A percentile compares a stretch with the other conserved stretches of the same genome.
phyloP scores from a whole-genome alignment of 1,140 invertebrate species.

The Drosophila burlai region DNA sequence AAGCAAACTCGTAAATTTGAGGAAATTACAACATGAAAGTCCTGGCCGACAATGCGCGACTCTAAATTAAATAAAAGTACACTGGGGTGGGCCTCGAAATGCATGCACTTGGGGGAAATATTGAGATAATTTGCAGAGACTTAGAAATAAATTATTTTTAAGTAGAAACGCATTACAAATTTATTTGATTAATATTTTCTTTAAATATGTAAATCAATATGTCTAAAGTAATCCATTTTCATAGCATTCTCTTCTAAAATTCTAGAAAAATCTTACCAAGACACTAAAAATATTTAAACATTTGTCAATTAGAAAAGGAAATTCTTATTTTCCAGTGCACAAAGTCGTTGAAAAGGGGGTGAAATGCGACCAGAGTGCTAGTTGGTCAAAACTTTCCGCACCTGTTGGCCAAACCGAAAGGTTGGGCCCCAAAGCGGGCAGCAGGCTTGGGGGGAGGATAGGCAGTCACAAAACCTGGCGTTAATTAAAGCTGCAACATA shows the following conservation, averaged over 20 bases:
- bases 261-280: not conserved
- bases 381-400: slow-evolving; percentile 64
- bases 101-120: slow-evolving; percentile 8
- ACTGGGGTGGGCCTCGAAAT: slow-evolving; percentile 12
- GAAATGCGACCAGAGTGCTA: slow-evolving; percentile 11
- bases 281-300: not conserved
- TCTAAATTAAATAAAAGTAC: slow-evolving; percentile 81
- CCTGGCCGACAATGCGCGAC: slow-evolving; percentile 53
- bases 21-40: slow-evolving; percentile 82
- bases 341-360: slow-evolving; percentile 8
- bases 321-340: not conserved
- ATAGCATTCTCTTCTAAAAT: not conserved
- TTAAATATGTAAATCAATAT: no score
- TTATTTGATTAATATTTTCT: not conserved
- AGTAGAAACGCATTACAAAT: not conserved
- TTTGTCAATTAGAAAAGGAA: not conserved
- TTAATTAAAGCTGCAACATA: slow-evolving; percentile 78
- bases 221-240: no score
- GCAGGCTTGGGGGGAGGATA: not conserved
- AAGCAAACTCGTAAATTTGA: slow-evolving; percentile 78
- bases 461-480: slow-evolving; percentile 70
- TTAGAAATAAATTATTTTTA: no score
- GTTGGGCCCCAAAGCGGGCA: not conserved
- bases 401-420: slow-evolving; percentile 58
- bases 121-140: no score